Percentiles rank a stretch among this genome's conserved stretches.
These are phyloP conservation scores for Drosophila mojavensis DNA, from an alignment of 1,140 invertebrate genomes.

Conservation along the genomic window DNA sequence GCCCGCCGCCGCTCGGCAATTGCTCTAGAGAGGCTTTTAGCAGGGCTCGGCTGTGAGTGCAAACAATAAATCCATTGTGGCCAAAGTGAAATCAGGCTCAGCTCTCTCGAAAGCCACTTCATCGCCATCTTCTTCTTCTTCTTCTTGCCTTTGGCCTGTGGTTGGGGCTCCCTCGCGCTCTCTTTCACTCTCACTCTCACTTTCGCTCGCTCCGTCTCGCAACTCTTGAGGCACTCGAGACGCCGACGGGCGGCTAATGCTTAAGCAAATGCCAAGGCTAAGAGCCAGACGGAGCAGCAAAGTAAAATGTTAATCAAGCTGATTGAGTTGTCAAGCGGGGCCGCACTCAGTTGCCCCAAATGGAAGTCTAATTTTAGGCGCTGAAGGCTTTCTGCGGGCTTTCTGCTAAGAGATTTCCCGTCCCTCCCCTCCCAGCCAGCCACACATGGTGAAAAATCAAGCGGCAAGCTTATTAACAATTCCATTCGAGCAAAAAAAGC, in stretches of 20 bases:
- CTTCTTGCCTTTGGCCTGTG: background rate
- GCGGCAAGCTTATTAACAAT: slow-evolving; percentile 70
- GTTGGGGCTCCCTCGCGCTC: no score
- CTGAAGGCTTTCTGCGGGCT: slow-evolving; percentile 58
- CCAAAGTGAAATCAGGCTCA: slow-evolving; percentile 80
- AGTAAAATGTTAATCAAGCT: slow-evolving; percentile 82
- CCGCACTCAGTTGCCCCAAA: slow-evolving; percentile 15
- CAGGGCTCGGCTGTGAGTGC: slow-evolving; percentile 50
- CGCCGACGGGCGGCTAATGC: slow-evolving; percentile 70
- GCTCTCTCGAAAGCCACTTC: slow-evolving; percentile 51
- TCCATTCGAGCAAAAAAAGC: slow-evolving; percentile 73
- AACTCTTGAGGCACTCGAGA: slow-evolving; percentile 69
- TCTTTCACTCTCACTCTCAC: no score
- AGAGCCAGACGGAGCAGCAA: slow-evolving; percentile 31
- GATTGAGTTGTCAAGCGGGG: slow-evolving; percentile 74
- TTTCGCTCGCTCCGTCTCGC: no score
- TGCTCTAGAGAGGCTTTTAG: slow-evolving; percentile 66
- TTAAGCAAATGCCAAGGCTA: slow-evolving; percentile 65
- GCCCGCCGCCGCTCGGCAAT: slow-evolving; percentile 11
- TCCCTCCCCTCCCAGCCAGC: background rate
- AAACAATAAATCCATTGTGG: slow-evolving; percentile 82
- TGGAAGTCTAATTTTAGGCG: slow-evolving; percentile 77
- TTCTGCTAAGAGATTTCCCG: background rate
- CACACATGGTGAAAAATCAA: slow-evolving; percentile 16
- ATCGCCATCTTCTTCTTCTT: slow-evolving; percentile 19